Evolutionary conservation across 1,140 invertebrate genomes (phyloP), one percentile per base, ranked within the genome.

Genomic region (Drosophila takahashii): DNA sequence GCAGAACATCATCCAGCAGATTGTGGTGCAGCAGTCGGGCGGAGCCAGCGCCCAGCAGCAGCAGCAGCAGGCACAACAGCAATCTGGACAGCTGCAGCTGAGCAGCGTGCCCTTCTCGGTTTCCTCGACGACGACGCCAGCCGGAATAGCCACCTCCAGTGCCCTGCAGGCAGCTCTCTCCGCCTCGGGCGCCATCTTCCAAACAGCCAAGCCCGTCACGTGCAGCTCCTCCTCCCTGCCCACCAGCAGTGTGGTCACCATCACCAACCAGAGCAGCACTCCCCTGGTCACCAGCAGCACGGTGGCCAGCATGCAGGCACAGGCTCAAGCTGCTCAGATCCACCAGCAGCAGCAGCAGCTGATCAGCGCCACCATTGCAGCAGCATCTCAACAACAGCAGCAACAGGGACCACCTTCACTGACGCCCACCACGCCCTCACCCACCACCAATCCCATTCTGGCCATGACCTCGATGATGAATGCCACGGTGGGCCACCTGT

Each of bases 91-190:
- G 41, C 34, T 87, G 39, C 81, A 85, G 39, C 58, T 86, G 0
- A 81, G 56, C 8, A 78, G 58, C 58, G 74, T 93, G 59, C 90
- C 92, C 76, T 81, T 92, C 76, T 93, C 92, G 39, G 79, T 94
- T 84, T 87, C 92, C 77, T 83, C 92, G 57, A 69, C 93, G 87
- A 71, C 93, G 92, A 87, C 93, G 76, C 79, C 93, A 76, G 93
- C 78, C 2, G 89, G 81, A 27, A 90, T 92, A 48, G 90, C 90
- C 41, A 84, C 90, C 7, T 91, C 90, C 7, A 85, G 78, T 76
- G 83, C 77, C 15, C 53, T 89, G 26, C 84, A 89, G 47, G 84
- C 84, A 11, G 84, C 84, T 0, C 45, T 83, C 4, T 59, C 76
- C 0, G 70, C 83, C 0, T 69, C 71, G 0, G 83, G 83, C 4